phyloP scores from a whole-genome alignment of 2,888 invertebrate species.

The Stegana nigrithorax region DNA sequence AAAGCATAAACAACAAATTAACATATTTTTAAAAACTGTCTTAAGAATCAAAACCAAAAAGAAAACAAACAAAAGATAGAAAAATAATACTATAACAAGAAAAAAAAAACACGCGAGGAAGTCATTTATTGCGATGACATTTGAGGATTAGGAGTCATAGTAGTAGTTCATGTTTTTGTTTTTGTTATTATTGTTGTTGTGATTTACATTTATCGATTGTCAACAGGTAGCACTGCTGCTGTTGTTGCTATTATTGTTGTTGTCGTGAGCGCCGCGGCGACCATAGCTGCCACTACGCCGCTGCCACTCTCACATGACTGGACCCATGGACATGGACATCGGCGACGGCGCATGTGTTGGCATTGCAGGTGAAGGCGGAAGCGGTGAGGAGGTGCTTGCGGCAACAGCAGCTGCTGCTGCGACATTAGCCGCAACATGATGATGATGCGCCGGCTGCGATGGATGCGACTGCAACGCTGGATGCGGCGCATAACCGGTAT shows the following conservation, averaged over 20 bases:
- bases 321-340: no score
- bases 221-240: slow-evolving; percentile 58
- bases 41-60: neutral
- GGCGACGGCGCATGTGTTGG: no score
- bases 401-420: neutral
- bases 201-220: slow-evolving; percentile 32
- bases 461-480: no score
- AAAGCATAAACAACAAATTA: slow-evolving; percentile 2
- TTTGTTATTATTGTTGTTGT: slow-evolving; percentile 1
- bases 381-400: neutral
- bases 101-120: slow-evolving; percentile 13
- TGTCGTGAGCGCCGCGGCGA: no score
- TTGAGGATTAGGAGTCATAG: neutral
- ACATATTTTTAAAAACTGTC: slow-evolving; percentile 3
- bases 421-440: neutral
- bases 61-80: neutral
- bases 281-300: slow-evolving; percentile 50
- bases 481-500: neutral
- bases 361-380: neutral
- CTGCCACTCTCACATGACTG: no score
- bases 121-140: no score
- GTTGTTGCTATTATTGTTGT: no score
- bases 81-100: neutral
- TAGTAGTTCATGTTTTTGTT: slow-evolving; percentile 19
- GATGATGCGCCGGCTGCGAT: neutral